Percentiles rank a stretch among this genome's conserved stretches.
These are phyloP conservation scores for Stegastes partitus DNA, from an alignment of 2,113 vertebrate species.

Conservation along the genomic window DNA sequence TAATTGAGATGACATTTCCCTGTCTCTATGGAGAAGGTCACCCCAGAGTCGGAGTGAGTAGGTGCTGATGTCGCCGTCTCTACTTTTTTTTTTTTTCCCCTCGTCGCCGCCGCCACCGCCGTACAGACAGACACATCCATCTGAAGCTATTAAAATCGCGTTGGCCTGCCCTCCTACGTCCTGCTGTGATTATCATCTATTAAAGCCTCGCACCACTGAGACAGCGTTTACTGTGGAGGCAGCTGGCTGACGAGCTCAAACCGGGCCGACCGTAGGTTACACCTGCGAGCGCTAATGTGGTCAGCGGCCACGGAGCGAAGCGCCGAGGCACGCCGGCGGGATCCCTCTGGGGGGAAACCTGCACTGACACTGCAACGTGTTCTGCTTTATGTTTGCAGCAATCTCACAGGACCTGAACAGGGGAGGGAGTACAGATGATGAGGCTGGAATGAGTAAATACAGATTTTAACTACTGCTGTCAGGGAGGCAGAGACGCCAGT, in stretches of 20 bases:
- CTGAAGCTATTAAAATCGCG: conserved; percentile 68
- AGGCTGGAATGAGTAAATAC: conserved; percentile 51
- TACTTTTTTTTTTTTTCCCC: too few relatives aligned
- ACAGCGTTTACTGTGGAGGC: conserved; percentile 39
- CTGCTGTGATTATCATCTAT: conserved; percentile 74
- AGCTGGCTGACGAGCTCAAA: conserved; percentile 57
- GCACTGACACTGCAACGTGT: conserved; percentile 37
- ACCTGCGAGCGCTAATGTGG: conserved; percentile 61
- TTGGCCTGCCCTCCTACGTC: conserved; percentile 53
- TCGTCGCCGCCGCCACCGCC: conserved; percentile 35
- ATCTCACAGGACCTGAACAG: conserved; percentile 20
- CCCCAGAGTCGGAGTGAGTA: conserved; percentile 57
- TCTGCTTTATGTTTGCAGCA: conserved; percentile 41
- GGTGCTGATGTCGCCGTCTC: conserved; percentile 49
- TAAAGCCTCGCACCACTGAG: conserved; percentile 57
- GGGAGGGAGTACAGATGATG: conserved; percentile 25
- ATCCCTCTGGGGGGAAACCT: conserved; percentile 30
- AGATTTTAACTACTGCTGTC: conserved; percentile 43
- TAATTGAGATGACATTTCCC: conserved; percentile 82
- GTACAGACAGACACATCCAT: conserved; percentile 60
- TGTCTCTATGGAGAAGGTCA: conserved; percentile 76
- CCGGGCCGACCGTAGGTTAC: conserved; percentile 51
- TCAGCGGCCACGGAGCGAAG: conserved; percentile 35
- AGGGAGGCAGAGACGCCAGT: background rate
- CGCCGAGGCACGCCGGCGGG: conserved; percentile 7